phyloP scores from a whole-genome alignment of 2,113 vertebrate genomes.

The Grammomys dolichurus region DNA sequence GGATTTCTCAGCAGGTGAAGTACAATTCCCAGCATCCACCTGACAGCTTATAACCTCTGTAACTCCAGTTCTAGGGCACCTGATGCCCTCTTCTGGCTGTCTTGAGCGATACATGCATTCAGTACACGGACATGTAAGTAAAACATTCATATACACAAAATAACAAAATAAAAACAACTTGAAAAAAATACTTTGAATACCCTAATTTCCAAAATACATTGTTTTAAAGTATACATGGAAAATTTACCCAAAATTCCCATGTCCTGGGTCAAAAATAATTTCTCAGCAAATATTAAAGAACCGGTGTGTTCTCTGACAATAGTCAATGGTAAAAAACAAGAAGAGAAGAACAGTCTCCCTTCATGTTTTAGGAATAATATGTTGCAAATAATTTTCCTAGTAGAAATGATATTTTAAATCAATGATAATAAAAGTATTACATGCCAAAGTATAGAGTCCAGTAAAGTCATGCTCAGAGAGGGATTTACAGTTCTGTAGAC shows the following conservation, averaged over 20 bases:
- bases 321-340: neutral
- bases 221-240: neutral
- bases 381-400: slow-evolving; percentile 2
- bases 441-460: neutral
- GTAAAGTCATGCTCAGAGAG: neutral
- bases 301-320: neutral
- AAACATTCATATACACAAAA: neutral
- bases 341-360: neutral
- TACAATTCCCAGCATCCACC: neutral
- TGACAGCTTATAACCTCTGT: neutral
- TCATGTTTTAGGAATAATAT: neutral
- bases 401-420: neutral
- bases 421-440: neutral
- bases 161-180: neutral
- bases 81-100: neutral
- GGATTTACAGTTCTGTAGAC: neutral
- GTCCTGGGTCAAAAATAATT: neutral
- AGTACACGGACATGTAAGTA: neutral
- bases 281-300: neutral
- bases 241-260: neutral
- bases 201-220: neutral
- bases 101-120: neutral
- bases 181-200: neutral
- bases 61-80: neutral
- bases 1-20: neutral